Percentiles rank a stretch among this genome's conserved stretches.
Evolutionary conservation across 2,113 vertebrate species (phyloP).

Genomic region (Notothenia rossii): DNA sequence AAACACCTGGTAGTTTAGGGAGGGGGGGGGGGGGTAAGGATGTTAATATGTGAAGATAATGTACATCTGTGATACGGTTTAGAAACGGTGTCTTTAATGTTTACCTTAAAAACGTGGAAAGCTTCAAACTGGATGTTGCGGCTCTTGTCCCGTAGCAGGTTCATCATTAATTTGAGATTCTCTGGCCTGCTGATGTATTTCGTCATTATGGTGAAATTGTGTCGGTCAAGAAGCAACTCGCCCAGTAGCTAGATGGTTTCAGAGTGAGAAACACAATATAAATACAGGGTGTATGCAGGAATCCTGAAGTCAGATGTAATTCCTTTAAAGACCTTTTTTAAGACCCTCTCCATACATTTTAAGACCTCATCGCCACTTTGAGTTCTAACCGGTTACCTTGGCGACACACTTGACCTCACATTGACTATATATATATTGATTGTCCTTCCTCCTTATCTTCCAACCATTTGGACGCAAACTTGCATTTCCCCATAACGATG

Average conservation of each 20-base stretch:
- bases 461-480: too few relatives aligned
- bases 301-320: too few relatives aligned
- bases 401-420: too few relatives aligned
- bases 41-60: not conserved
- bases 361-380: too few relatives aligned
- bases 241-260: constrained; percentile 88
- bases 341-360: too few relatives aligned
- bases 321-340: too few relatives aligned
- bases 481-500: too few relatives aligned
- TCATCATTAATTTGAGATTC: constrained; percentile 99
- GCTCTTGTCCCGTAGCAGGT: constrained; percentile 95
- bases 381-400: too few relatives aligned
- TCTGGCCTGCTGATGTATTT: constrained; percentile 98
- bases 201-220: constrained; percentile 97
- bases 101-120: constrained; percentile 98
- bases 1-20: constrained; percentile 87
- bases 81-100: not conserved
- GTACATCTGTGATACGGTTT: not conserved
- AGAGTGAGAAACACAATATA: constrained; percentile 29
- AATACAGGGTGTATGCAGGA: too few relatives aligned
- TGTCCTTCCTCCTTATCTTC: too few relatives aligned
- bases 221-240: constrained; percentile 94
- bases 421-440: too few relatives aligned
- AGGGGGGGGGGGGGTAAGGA: not conserved
- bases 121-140: constrained; percentile 99